Evolutionary conservation across 1,140 invertebrate genomes (phyloP).

Genomic region (Drosophila lini): DNA sequence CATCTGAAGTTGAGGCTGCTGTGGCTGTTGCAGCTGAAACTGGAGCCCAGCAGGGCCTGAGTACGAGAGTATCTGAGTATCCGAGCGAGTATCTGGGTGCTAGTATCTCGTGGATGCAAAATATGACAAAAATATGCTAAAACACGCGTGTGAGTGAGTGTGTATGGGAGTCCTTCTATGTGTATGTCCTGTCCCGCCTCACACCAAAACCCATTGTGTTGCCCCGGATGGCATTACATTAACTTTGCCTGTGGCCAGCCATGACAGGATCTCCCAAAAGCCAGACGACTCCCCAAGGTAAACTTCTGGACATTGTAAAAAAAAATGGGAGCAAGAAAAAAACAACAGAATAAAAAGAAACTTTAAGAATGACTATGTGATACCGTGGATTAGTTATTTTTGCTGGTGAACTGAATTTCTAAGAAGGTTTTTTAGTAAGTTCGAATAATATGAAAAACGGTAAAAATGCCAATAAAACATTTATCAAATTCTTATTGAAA

Average conservation of each 20-base stretch:
- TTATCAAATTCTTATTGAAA: no score
- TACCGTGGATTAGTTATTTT: neutral
- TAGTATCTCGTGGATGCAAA: conserved; percentile 51
- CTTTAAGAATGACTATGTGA: neutral
- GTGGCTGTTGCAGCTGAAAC: conserved; percentile 16
- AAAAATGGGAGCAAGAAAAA: conserved; percentile 45
- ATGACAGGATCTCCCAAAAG: conserved; percentile 25
- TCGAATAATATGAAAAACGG: no score
- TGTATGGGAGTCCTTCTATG: conserved; percentile 1
- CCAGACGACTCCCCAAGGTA: conserved; percentile 62
- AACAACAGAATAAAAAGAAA: neutral
- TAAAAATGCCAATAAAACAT: no score
- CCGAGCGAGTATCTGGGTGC: conserved; percentile 25
- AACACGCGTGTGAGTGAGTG: conserved; percentile 42
- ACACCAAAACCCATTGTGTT: conserved; percentile 27
- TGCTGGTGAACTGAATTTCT: no score
- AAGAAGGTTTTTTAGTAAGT: no score
- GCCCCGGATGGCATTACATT: conserved; percentile 63
- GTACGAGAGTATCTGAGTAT: conserved; percentile 9
- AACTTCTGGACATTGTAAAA: conserved; percentile 55
- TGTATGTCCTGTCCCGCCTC: neutral
- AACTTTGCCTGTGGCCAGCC: conserved; percentile 62
- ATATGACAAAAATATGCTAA: conserved; percentile 72
- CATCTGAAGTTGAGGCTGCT: conserved; percentile 39
- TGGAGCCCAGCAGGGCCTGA: conserved; percentile 6